Conservation (phyloP, 2,888 invertebrate species). For the Nowickia ferox region DNA sequence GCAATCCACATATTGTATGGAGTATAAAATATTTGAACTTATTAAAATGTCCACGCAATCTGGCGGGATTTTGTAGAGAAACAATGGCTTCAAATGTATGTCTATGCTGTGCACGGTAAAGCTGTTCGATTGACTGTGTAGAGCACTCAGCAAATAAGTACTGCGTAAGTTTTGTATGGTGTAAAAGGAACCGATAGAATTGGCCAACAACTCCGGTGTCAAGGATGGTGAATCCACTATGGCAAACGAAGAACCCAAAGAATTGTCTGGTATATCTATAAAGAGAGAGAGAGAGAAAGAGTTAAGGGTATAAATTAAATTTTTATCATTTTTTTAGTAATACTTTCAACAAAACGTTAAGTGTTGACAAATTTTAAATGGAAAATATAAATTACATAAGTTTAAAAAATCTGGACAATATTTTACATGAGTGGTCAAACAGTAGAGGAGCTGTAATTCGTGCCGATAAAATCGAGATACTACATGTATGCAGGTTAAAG, state of each 20-base stretch:
- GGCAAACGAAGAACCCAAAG: conserved; percentile 79
- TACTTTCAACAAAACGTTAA: conserved; percentile 23
- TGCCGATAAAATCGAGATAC: no score
- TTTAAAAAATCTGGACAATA: no score
- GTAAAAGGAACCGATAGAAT: conserved; percentile 81
- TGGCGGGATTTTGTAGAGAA: conserved; percentile 88
- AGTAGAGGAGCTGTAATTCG: no score
- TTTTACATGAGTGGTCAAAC: no score
- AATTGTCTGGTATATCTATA: conserved; percentile 80
- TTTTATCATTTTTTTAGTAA: background rate
- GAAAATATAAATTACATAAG: no score
- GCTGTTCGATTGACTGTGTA: conserved; percentile 81
- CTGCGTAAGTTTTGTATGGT: conserved; percentile 82
- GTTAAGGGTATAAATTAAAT: background rate
- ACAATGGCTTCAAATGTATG: conserved; percentile 87
- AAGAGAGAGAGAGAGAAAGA: conserved; percentile 41
- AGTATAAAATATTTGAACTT: conserved; percentile 88
- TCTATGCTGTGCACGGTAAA: conserved; percentile 87
- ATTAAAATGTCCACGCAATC: conserved; percentile 86
- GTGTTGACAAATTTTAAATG: no score
- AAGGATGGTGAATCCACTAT: conserved; percentile 82
- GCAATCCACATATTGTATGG: conserved; percentile 84
- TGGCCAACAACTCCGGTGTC: conserved; percentile 82
- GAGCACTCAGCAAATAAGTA: conserved; percentile 82
- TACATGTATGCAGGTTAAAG: no score